These are phyloP conservation scores for Mastomys coucha DNA, from an alignment of 2,113 vertebrate genomes.

Conservation along the genomic window DNA sequence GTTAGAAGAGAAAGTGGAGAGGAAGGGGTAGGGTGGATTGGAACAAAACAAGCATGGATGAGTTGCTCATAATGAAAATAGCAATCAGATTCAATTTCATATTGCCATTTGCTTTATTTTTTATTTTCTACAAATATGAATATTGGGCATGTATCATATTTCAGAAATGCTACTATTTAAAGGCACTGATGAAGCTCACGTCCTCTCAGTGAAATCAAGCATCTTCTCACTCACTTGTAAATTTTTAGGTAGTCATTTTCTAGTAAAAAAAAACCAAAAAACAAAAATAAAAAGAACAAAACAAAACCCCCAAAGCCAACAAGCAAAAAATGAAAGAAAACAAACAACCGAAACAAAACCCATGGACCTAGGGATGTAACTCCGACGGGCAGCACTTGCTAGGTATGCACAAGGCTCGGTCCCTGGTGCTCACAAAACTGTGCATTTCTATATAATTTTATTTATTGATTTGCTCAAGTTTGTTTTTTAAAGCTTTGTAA, in stretches of 20 bases:
- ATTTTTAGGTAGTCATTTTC: neutral
- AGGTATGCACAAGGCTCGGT: neutral
- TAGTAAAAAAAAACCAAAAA: neutral
- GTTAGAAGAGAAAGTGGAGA: too few species aligned
- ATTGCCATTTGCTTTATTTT: neutral
- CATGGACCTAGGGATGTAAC: neutral
- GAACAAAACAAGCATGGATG: neutral
- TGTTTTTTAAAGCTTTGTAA: constrained; percentile 13
- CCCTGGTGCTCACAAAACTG: neutral
- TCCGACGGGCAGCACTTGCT: neutral
- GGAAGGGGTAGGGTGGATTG: neutral
- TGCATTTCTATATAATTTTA: neutral
- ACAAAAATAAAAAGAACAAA: neutral
- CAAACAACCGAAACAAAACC: neutral
- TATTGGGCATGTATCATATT: neutral
- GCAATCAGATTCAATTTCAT: constrained; percentile 6
- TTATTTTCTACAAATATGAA: constrained; percentile 5
- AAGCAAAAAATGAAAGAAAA: neutral
- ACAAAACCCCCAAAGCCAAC: neutral
- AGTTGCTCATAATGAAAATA: neutral
- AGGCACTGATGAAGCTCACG: neutral
- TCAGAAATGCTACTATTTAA: neutral
- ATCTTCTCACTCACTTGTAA: neutral
- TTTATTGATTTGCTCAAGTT: neutral
- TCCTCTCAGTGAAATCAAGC: neutral